These are phyloP conservation scores for Coelinius sp. DNA, from an alignment of 2,888 invertebrate genomes.

Conservation along the genomic window DNA sequence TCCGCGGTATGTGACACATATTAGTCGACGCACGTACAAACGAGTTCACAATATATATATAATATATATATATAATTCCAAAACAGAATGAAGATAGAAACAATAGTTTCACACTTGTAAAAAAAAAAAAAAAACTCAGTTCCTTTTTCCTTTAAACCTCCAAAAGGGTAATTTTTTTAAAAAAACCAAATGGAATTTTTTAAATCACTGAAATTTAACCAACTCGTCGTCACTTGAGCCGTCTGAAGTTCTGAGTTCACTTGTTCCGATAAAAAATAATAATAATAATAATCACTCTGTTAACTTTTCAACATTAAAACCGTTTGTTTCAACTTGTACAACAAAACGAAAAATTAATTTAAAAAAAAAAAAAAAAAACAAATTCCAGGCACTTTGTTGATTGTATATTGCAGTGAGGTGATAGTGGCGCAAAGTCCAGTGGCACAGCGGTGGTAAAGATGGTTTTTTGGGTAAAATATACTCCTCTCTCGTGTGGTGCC, in stretches of 20 bases:
- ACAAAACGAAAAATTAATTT: slow-evolving; percentile 2
- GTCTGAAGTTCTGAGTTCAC: neutral
- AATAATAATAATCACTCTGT: neutral
- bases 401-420: slow-evolving; percentile 41
- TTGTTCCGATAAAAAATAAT: neutral
- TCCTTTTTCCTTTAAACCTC: slow-evolving; percentile 15
- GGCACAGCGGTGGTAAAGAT: slow-evolving; percentile 45
- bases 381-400: slow-evolving; percentile 64
- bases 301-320: neutral
- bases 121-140: slow-evolving; percentile 17
- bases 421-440: slow-evolving; percentile 45
- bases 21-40: slow-evolving; percentile 25
- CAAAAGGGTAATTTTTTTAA: neutral
- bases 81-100: neutral
- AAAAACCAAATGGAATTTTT: neutral
- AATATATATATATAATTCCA: too few relatives aligned
- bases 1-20: slow-evolving; percentile 34
- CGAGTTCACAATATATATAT: slow-evolving; percentile 25
- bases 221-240: neutral
- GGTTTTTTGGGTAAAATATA: slow-evolving; percentile 47
- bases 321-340: slow-evolving; percentile 6
- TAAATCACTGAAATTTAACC: neutral
- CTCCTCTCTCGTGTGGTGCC: slow-evolving; percentile 65
- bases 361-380: slow-evolving; percentile 1
- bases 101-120: too few relatives aligned